Percentiles rank a stretch among this genome's conserved stretches.
Conservation (phyloP, 2,888 invertebrate genomes). For the Hofmannophila pseudospretella region DNA sequence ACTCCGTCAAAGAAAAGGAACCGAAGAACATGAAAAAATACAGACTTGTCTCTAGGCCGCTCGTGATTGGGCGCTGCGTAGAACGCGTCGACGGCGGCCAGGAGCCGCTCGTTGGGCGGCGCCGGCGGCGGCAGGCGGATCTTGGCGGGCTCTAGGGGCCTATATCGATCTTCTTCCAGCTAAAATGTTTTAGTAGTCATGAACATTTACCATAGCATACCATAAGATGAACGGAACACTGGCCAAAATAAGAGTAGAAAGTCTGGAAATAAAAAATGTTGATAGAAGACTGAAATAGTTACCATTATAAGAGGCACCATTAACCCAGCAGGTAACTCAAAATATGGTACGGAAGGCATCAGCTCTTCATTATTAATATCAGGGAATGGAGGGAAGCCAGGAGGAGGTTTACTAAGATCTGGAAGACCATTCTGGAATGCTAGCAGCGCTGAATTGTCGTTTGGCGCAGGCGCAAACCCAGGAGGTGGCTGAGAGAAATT, state of each 20-base stretch:
- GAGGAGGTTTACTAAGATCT: slow-evolving; percentile 92
- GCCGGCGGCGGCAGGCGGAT: slow-evolving; percentile 96
- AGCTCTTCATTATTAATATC: slow-evolving; percentile 82
- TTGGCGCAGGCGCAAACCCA: slow-evolving; percentile 48
- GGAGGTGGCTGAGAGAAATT: slow-evolving; percentile 72
- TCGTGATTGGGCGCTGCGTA: slow-evolving; percentile 97
- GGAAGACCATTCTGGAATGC: slow-evolving; percentile 82
- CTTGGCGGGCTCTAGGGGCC: slow-evolving; percentile 91
- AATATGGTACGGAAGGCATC: slow-evolving; percentile 95
- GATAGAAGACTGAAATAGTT: slow-evolving; percentile 29
- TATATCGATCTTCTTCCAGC: slow-evolving; percentile 93
- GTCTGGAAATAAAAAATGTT: too few relatives aligned
- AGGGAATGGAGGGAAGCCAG: slow-evolving; percentile 82
- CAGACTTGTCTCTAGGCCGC: slow-evolving; percentile 92
- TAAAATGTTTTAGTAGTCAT: slow-evolving; percentile 34
- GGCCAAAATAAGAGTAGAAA: too few relatives aligned
- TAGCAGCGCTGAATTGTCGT: slow-evolving; percentile 38
- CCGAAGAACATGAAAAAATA: slow-evolving; percentile 15
- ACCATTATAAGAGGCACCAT: slow-evolving; percentile 98
- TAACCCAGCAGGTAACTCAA: slow-evolving; percentile 96
- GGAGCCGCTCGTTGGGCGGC: slow-evolving; percentile 94
- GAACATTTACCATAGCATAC: too few relatives aligned
- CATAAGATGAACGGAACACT: too few relatives aligned
- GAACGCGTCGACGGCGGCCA: slow-evolving; percentile 97
- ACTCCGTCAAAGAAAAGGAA: too few relatives aligned